Base-by-base conservation (phyloP, 2,888 invertebrate species). In the Tetramorium bicarinatum region DNA sequence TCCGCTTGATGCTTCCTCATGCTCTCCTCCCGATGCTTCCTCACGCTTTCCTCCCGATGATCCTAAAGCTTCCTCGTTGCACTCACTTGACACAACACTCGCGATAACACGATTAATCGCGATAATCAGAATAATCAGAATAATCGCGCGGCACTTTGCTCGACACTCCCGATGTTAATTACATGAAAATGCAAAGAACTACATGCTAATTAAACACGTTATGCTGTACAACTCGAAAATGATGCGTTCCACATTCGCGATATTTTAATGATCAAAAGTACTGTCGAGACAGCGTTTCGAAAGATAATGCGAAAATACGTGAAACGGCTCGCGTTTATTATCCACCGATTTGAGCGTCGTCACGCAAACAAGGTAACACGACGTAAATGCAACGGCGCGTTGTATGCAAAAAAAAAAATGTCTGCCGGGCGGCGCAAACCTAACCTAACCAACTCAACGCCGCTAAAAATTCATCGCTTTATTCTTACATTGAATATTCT, bases 171-270 rank as follows among this genome's bases (percentile, higher is more conserved):
- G n/a, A 52, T 3, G 9, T n/a, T n/a, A n/a, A n/a, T 52, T 3
- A n/a, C 52, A 52, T 52, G 9, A 52, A 8, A 52, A 52, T 52
- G 9, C 9, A 9, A 8, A n/a, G n/a, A 3, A 9, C n/a, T n/a
- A 52, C 52, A 9, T n/a, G n/a, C 52, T n/a, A n/a, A 52, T 52
- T n/a, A n/a, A 52, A 52, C 52, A n/a, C 52, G 52, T n/a, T 52
- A 52, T n/a, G n/a, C 52, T n/a, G n/a, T 9, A n/a, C 2, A n/a
- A 52, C 18, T 49, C 49, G 6, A 18, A 49, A 18, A 49, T 18
- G n/a, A 52, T n/a, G 8, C 8, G 52, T 52, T n/a, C 34, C 18
- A 3, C 9, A 25, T 15, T 56, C 29, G 29, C 29, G 15, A 59
- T 9, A 3, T n/a, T 8, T 15, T 49, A 18, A 18, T 49, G 6